Percentiles rank a stretch among this genome's conserved stretches.
Conservation (phyloP, 2,113 vertebrate species). For the Psettodes erumei region DNA sequence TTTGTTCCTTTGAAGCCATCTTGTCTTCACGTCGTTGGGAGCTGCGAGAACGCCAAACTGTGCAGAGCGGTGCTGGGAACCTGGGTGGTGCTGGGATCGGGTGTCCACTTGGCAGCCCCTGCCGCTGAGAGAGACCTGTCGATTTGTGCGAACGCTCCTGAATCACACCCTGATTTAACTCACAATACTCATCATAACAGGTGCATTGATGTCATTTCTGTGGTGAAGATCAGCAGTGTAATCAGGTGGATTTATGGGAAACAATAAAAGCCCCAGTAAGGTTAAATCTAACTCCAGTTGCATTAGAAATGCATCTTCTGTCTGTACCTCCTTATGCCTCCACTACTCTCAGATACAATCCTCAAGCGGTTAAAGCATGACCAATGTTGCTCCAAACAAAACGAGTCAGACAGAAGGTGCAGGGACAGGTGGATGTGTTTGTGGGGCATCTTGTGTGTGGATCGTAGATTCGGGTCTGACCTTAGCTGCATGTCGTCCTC, state of each 20-base stretch:
- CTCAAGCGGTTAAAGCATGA: not conserved
- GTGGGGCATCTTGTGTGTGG: not conserved
- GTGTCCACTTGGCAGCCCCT: not conserved
- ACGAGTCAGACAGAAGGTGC: not conserved
- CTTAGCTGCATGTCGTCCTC: constrained; percentile 1
- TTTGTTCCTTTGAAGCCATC: constrained; percentile 34
- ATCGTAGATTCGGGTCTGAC: constrained; percentile 10
- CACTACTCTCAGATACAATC: no score
- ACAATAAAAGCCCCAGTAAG: no score
- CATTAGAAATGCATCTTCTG: not conserved
- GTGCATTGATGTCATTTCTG: not conserved
- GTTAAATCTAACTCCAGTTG: no score
- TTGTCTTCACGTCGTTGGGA: constrained; percentile 21
- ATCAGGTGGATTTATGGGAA: no score
- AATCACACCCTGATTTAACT: not conserved
- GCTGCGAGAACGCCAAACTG: not conserved
- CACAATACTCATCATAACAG: no score
- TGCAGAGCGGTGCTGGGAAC: not conserved
- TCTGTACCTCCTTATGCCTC: no score
- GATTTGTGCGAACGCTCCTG: not conserved
- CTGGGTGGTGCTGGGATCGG: not conserved
- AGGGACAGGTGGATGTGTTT: not conserved
- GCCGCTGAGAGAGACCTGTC: not conserved
- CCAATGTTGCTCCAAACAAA: constrained; percentile 8
- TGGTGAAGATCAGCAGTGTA: not conserved